Evolutionary conservation across 2,888 invertebrate species (phyloP), one percentile per base, ranked within the genome.

Genomic region (Oxyteleia sp.): DNA sequence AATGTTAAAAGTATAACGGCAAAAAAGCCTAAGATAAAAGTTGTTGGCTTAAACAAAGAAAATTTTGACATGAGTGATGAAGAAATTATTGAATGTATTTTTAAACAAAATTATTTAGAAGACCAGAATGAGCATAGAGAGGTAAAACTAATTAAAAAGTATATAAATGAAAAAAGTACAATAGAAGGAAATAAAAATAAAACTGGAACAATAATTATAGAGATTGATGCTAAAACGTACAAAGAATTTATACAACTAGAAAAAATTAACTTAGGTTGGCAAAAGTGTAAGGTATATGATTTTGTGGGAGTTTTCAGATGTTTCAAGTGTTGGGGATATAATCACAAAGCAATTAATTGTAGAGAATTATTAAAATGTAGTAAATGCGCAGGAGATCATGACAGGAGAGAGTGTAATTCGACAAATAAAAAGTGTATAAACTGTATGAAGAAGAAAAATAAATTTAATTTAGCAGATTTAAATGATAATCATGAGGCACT

Each of bases 291-390:
- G 13, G 49, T 64, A 5, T 64, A 20, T 32, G 35, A 64, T 1
- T 20, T 20, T 20, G 11, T 49, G 10, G n/a, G 20, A 0, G 16
- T 64, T 7, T 1, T 64, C 11, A 64, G 20, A 16, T 64, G 64
- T 49, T 64, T 18, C 35, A 64, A 64, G 18, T 64, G 64, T 29
- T 49, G 49, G 47, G 49, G 64, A 8, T 64, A 16, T 49, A 49
- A 49, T 23, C 64, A 64, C 11, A 20, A 18, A 13, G 45, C 8
- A 11, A 47, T 11, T n/a, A 8, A 16, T 13, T 63, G 63, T 63
- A 20, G 15, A 45, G 23, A 47, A 4, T 26, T 16, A 26, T 8
- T 26, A 1, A 61, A 49, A 49, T 64, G 64, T 64, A 29, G n/a
- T n/a, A 47, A 64, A 20, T 64, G 64, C 35, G 10, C 32, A 32